These are phyloP conservation scores for Agrochola litura DNA, from an alignment of 2,888 invertebrate species.

Conservation along the genomic window DNA sequence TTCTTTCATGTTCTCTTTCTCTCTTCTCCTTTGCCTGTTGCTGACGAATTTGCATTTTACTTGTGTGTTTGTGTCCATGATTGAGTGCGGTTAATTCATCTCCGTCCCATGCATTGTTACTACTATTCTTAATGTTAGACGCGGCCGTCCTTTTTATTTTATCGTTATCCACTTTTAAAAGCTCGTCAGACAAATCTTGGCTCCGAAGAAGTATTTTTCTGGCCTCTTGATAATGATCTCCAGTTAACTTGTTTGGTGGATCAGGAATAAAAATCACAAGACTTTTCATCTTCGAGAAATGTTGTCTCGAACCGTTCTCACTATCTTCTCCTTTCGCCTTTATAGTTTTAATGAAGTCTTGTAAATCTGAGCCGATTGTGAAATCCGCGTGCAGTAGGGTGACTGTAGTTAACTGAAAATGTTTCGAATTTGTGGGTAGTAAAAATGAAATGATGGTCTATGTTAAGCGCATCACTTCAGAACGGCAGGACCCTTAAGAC, in stretches of 20 bases:
- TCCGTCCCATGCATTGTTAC: too few species aligned
- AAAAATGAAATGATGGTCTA: too few species aligned
- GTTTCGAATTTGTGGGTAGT: not conserved
- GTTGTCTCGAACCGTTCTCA: not conserved
- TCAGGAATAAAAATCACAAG: slow-evolving; percentile 19
- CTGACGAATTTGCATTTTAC: not conserved
- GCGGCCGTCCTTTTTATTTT: not conserved
- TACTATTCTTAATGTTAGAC: not conserved
- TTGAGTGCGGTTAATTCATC: fast-evolving
- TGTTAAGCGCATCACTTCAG: too few species aligned
- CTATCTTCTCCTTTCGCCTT: not conserved
- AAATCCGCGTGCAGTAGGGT: slow-evolving; percentile 14
- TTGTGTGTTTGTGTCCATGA: not conserved
- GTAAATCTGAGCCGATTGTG: not conserved
- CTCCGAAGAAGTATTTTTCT: not conserved
- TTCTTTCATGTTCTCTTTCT: not conserved
- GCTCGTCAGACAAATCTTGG: not conserved
- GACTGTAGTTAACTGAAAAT: slow-evolving; percentile 22
- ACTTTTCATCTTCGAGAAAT: not conserved
- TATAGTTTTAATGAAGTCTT: not conserved
- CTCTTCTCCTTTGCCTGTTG: not conserved
- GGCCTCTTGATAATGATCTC: not conserved
- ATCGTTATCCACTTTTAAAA: not conserved
- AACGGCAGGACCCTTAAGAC: too few species aligned
- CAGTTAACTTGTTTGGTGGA: not conserved